Base-by-base conservation (phyloP, 1,140 invertebrate species). In the Penaeus japonicus region DNA sequence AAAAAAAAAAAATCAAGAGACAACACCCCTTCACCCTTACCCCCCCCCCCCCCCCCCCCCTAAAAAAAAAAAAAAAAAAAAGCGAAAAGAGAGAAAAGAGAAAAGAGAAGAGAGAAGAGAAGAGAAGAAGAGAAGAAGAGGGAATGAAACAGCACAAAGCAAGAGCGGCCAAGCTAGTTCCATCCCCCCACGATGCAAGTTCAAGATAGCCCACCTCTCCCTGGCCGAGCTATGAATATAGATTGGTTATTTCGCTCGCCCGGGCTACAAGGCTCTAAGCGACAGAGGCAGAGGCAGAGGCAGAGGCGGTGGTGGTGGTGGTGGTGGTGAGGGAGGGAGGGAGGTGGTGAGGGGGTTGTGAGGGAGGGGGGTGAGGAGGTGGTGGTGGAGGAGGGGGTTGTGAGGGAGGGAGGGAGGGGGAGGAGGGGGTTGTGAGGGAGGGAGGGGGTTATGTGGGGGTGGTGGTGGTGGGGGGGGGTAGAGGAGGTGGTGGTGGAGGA, bases 221-320 rank as follows among this genome's bases (percentile, higher is more conserved):
- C 85, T 81, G 39, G 85, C 77, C 47, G 17, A 59, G 78, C 85
- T 87, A 87, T 87, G 85, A 87, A 87, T 87, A 87, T 87, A 87
- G 85, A 87, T 87, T 87, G 85, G 85, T 87, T 87, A 87, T 87
- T 87, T 87, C 62, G 78, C 54, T 24, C 47, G 85, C 17, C 55
- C 85, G 78, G 85, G 59, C 78, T 35, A 27, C 1, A 87, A 87
- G 77, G 85, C 77, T 78, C 65, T 62, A 87, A 87, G 47, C 59
- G 59, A 30, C 85, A 17, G 47, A 53, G 35, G 22, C 17, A 10
- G 20, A n/a, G 22, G 47, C 17, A 80, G 35, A 7, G n/a, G 27
- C 5, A 18, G 32, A 4, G 27, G 35, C 3, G 2, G 2, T 2
- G 35, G 35, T 4, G 35, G 35, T 2, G 35, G 7, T 0, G n/a